These are phyloP conservation scores for Polietes domitor DNA, from an alignment of 2,888 invertebrate genomes.

Conservation along the genomic window DNA sequence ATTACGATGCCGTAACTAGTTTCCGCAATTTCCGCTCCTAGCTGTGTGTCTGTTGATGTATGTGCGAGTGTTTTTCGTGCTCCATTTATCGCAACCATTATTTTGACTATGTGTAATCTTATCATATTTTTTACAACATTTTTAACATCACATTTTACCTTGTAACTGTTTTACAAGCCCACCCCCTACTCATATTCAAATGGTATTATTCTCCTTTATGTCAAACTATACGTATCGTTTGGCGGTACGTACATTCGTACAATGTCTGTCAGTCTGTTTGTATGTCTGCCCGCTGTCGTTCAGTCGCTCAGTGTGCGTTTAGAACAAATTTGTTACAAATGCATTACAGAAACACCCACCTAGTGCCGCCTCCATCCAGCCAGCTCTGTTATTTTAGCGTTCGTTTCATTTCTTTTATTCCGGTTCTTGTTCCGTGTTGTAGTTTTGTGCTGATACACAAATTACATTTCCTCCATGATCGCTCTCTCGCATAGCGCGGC, in stretches of 20 bases:
- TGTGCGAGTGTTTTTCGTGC: neutral
- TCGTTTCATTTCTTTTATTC: neutral
- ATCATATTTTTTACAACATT: slow-evolving; percentile 30
- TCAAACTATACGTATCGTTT: slow-evolving; percentile 4
- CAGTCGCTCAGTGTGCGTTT: neutral
- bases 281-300: neutral
- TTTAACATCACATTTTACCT: slow-evolving; percentile 52
- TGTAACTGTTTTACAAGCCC: slow-evolving; percentile 36
- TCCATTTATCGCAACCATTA: slow-evolving; percentile 1
- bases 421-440: neutral
- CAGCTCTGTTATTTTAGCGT: neutral
- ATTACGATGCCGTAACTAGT: neutral
- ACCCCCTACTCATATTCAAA: neutral
- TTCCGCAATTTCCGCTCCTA: neutral
- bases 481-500: slow-evolving; percentile 6
- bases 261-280: neutral
- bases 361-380: neutral
- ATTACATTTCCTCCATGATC: slow-evolving; percentile 63
- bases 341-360: slow-evolving; percentile 58
- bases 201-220: neutral
- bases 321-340: slow-evolving; percentile 53
- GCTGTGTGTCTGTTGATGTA: neutral
- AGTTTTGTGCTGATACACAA: slow-evolving; percentile 52
- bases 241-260: neutral
- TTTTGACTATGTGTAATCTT: slow-evolving; percentile 36